Evolutionary conservation across 2,113 vertebrate species (phyloP), one percentile per base, ranked within the genome.

Genomic region (Diglossa brunneiventris): DNA sequence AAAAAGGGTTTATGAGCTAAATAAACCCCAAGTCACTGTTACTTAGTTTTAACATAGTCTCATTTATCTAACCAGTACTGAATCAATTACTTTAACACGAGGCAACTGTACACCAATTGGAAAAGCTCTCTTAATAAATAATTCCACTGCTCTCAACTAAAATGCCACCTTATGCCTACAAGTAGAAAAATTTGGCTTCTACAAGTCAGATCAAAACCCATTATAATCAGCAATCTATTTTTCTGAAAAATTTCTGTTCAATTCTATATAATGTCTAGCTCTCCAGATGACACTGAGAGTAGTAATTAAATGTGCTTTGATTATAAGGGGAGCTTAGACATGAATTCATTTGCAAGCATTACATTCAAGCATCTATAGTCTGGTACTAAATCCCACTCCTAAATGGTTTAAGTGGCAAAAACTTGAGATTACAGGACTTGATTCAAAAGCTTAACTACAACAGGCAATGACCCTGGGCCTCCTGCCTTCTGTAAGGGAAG

Each of bases 181-280:
- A 53, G 55, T n/a, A 49, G 26, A 66, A 91, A 10, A 95, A 83
- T 21, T 15, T 66, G 37, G 10, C 37, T 82, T 91, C 56, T n/a
- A 41, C 9, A 69, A 79, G 18, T 58, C 49, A 91, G 24, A 46
- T 44, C 12, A 64, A 89, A 84, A 73, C 11, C 53, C 46, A 63
- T 68, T 64, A 79, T 30, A 53, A 76, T 37, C 35, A 75, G 22
- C 21, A 66, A 61, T 41, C 12, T 55, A 83, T 47, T 88, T 76
- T 85, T 86, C 86, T 91, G 42, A 87, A 85, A 82, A 91, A 37
- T 2, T 49, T 91, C 39, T 83, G 28, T 61, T 50, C 47, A 85
- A 72, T 92, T 63, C 47, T 52, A 18, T 42, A 35, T 14, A 53
- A 42, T 18, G 19, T n/a, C 18, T 74, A 63, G 44, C 30, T 67